Base-by-base conservation (phyloP, 30 jellyfish, hydroid and myxozoan species). In the Calvadosia cruxmelitensis region DNA sequence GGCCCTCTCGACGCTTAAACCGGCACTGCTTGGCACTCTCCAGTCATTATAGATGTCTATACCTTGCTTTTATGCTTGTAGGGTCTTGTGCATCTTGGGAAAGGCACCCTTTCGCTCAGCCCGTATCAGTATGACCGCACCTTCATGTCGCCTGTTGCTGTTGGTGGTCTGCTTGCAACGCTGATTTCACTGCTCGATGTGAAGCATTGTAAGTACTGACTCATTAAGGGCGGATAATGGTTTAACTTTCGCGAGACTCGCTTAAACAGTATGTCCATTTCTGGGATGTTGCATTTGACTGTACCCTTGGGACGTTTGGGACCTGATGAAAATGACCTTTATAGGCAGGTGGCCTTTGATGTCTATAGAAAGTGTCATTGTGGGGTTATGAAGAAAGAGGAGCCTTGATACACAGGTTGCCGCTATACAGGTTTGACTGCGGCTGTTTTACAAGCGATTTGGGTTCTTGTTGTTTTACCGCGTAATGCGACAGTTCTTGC, bases 31-130 rank as follows among this genome's bases (percentile, higher is more conserved):
- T n/a, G n/a, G n/a, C n/a, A n/a, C n/a, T n/a, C n/a, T n/a, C n/a
- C n/a, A n/a, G n/a, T n/a, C n/a, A n/a, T n/a, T n/a, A n/a, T n/a
- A n/a, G n/a, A n/a, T n/a, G n/a, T n/a, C n/a, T n/a, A n/a, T n/a
- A n/a, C n/a, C n/a, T n/a, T n/a, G n/a, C n/a, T 0, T 1, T 26
- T 10, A 5, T 42, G 34, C 24, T 65, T 51, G 0, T 49, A 92
- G 96, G 99, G 99, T 12, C 71, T 92, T 27, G 94, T 92, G 27
- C 99, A 92, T 78, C 88, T 83, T 30, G 96, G 99, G 2, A 92
- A 92, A 92, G 99, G 99, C 0, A 84, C 95, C 0, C 61, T 92
- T 27, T 76, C 99, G 0, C 68, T 92, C 73, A 82, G 96, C 49
- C 99, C 99, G 0, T 85, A 82, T 57, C 95, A 85, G 49, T 84